phyloP scores from a whole-genome alignment of 2,888 invertebrate species.

The Scaeva pyrastri region DNA sequence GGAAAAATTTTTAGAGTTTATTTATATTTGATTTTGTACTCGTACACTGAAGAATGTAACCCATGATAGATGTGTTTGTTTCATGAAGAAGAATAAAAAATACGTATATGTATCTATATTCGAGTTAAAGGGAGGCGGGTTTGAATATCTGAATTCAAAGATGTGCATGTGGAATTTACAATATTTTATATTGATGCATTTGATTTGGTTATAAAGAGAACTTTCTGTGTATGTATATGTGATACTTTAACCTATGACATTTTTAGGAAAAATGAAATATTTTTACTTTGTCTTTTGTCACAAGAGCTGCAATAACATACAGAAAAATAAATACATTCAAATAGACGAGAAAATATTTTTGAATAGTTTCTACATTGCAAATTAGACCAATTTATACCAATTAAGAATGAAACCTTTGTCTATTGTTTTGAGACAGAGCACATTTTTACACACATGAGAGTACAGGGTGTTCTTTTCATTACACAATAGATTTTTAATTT shows the following conservation, averaged over 20 bases:
- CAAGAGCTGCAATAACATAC: no score
- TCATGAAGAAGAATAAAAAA: neutral
- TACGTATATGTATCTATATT: no score
- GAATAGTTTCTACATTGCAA: no score
- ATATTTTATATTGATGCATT: neutral
- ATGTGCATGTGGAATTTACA: neutral
- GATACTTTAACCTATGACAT: neutral
- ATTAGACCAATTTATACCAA: no score
- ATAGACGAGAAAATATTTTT: neutral
- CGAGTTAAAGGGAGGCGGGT: neutral
- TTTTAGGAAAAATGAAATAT: no score
- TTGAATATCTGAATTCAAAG: neutral
- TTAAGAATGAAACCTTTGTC: no score
- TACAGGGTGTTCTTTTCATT: no score
- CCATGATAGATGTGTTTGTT: neutral
- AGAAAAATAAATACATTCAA: neutral
- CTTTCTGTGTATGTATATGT: neutral
- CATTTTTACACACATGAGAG: no score
- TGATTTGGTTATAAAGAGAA: neutral
- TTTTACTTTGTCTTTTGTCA: neutral
- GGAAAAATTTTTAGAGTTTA: slow-evolving; percentile 30
- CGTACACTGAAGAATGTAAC: neutral
- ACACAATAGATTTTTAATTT: no score
- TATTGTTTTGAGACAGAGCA: no score
- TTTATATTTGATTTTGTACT: neutral